Conservation (phyloP, 1,140 invertebrate genomes). For the Carposina sasakii region DNA sequence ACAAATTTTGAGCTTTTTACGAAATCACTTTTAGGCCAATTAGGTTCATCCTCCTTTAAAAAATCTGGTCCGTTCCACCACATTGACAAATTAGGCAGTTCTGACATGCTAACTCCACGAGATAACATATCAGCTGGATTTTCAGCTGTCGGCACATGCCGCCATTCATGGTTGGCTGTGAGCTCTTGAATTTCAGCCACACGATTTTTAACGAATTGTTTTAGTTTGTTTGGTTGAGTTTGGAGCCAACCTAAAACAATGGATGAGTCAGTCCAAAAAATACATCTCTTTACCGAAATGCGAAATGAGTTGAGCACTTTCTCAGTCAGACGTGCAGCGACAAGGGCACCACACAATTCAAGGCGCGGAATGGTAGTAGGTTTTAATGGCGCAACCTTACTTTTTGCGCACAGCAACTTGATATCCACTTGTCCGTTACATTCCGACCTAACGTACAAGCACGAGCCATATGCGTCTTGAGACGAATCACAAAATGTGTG, state of each 20-base stretch:
- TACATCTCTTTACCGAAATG: background rate
- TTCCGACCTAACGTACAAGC: no score
- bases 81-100: background rate
- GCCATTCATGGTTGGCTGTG: constrained; percentile 25
- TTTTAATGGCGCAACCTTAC: no score
- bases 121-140: constrained; percentile 48
- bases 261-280: constrained; percentile 25
- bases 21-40: constrained; percentile 4
- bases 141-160: constrained; percentile 29
- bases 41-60: background rate
- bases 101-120: constrained; percentile 14
- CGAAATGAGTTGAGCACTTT: constrained; percentile 12
- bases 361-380: no score
- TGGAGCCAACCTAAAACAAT: constrained; percentile 25
- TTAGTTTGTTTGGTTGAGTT: constrained; percentile 24
- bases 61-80: constrained; percentile 9
- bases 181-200: constrained; percentile 41
- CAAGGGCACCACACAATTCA: no score
- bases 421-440: no score
- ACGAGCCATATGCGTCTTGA: no score
- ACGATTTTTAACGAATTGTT: no score
- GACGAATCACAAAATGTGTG: no score
- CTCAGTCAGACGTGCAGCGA: constrained; percentile 22
- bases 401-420: no score
- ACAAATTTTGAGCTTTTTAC: background rate